phyloP scores from a whole-genome alignment of 2,888 invertebrate genomes.

The Eugnorisma glareosa region DNA sequence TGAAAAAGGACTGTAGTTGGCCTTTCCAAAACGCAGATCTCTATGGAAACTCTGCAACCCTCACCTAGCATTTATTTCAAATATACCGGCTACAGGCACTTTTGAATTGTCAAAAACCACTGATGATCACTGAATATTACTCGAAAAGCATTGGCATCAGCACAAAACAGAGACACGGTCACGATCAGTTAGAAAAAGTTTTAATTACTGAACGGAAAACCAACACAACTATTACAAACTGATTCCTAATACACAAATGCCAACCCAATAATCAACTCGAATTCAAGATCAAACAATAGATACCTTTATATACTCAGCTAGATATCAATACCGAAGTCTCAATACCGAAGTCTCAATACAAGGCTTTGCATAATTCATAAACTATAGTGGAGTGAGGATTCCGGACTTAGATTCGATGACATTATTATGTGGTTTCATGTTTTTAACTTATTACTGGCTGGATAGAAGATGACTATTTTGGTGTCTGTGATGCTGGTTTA shows the following conservation, averaged over 20 bases:
- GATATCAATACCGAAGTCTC: slow-evolving; percentile 30
- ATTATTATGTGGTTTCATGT: slow-evolving; percentile 7
- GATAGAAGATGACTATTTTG: not conserved
- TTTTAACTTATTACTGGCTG: slow-evolving; percentile 18
- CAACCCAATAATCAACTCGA: slow-evolving; percentile 17
- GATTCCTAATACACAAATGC: slow-evolving; percentile 4
- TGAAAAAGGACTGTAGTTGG: not conserved
- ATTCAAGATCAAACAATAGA: slow-evolving; percentile 42
- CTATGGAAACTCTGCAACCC: not conserved
- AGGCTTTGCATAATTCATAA: slow-evolving; percentile 61
- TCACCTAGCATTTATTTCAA: no score
- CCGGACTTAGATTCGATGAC: slow-evolving; percentile 33
- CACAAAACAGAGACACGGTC: not conserved
- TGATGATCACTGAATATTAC: not conserved
- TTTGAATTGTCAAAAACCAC: no score
- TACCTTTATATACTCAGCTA: slow-evolving; percentile 16
- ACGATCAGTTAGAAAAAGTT: not conserved
- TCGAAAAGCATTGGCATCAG: not conserved
- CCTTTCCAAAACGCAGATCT: not conserved
- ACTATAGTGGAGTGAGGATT: slow-evolving; percentile 27
- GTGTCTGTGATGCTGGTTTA: no score
- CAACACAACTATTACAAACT: slow-evolving; percentile 22
- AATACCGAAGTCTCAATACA: slow-evolving; percentile 37
- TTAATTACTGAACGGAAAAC: slow-evolving; percentile 1
- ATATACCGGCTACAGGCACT: no score